A percentile compares a stretch with the other conserved stretches of the same genome.
phyloP scores from a whole-genome alignment of 2,113 vertebrate genomes.

The Odocoileus hemionus region DNA sequence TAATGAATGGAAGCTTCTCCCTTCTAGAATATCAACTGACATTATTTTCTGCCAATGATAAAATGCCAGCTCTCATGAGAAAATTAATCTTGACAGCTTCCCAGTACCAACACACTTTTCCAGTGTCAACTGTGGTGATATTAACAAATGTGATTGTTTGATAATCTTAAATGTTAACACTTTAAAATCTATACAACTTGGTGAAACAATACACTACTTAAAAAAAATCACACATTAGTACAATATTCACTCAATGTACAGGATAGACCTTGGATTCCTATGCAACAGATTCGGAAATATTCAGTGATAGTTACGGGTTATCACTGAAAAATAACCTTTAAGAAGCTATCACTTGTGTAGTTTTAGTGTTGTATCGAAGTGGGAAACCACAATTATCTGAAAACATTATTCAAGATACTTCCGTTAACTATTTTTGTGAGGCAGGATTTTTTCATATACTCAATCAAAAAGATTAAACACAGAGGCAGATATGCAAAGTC shows the following conservation, averaged over 20 bases:
- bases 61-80: not conserved
- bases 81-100: not conserved
- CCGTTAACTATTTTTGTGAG: accelerated
- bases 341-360: not conserved
- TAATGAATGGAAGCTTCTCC: not conserved
- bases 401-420: not conserved
- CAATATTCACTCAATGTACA: not conserved
- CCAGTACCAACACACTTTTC: not conserved
- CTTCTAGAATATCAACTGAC: not conserved
- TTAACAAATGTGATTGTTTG: not conserved
- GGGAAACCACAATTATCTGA: not conserved
- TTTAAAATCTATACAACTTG: not conserved
- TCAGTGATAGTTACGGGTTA: not conserved
- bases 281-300: not conserved
- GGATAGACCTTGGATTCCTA: not conserved
- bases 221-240: accelerated
- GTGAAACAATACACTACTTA: not conserved
- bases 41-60: not conserved
- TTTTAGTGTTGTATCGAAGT: not conserved
- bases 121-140: not conserved
- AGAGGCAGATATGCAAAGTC: not conserved
- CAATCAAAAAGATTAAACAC: not conserved
- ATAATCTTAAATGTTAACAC: not conserved
- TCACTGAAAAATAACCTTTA: not conserved
- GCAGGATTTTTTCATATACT: not conserved